These are phyloP conservation scores for Menidia menidia DNA, from an alignment of 2,797 vertebrate genomes.

Conservation along the genomic window DNA sequence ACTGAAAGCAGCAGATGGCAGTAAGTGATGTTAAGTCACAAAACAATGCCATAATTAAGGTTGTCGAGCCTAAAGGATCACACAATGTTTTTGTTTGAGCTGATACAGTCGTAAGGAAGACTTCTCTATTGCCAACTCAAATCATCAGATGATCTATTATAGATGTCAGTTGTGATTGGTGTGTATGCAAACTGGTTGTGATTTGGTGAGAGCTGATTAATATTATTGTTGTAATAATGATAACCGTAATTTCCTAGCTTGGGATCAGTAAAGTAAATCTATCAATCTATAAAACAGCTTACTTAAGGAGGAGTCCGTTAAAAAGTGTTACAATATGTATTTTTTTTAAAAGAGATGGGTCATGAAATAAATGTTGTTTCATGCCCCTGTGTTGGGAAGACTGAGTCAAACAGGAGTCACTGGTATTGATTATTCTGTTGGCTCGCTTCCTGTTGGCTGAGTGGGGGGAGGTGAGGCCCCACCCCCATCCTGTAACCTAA, in stretches of 20 bases:
- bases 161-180: background rate
- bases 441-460: conserved; percentile 71
- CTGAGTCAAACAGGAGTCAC: conserved; percentile 53
- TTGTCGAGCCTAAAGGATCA: conserved; percentile 1
- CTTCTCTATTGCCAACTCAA: background rate
- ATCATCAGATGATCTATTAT: conserved; percentile 1
- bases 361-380: conserved; percentile 21
- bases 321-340: background rate
- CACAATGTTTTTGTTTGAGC: conserved; percentile 6
- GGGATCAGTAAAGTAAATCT: no score
- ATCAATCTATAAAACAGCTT: no score
- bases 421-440: conserved; percentile 78
- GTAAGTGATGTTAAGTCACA: conserved; percentile 7
- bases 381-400: conserved; percentile 19
- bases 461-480: conserved; percentile 70
- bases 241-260: no score
- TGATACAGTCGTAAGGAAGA: background rate
- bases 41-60: background rate
- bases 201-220: background rate
- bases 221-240: background rate
- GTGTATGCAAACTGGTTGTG: background rate
- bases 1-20: conserved; percentile 7
- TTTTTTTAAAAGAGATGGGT: conserved; percentile 5
- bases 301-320: background rate
- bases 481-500: conserved; percentile 51